Evolutionary conservation across 2,888 invertebrate genomes (phyloP).

Genomic region (Ceratothoa steindachneri): DNA sequence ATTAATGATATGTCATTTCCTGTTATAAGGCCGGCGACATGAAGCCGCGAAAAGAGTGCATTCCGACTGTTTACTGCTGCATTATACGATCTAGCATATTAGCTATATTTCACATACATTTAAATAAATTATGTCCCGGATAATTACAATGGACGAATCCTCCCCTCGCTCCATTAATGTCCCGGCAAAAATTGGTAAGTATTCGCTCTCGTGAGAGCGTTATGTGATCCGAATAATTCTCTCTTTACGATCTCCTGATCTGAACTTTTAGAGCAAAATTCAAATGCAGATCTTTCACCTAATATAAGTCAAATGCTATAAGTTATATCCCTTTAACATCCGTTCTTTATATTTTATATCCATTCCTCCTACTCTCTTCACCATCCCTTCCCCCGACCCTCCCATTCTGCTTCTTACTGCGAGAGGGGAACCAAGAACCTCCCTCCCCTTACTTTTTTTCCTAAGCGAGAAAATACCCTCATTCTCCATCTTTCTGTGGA

Average conservation of each 20-base stretch:
- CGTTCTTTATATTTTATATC: conserved; percentile 12
- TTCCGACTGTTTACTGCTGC: too few relatives aligned
- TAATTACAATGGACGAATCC: conserved; percentile 4
- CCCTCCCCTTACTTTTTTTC: not conserved
- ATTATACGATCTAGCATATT: too few relatives aligned
- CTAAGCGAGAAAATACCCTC: not conserved
- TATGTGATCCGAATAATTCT: not conserved
- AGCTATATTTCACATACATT: not conserved
- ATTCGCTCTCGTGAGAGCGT: not conserved
- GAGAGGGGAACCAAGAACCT: not conserved
- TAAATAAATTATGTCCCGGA: not conserved
- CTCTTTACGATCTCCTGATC: conserved; percentile 4
- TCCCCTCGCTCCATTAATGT: not conserved
- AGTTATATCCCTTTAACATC: conserved; percentile 10
- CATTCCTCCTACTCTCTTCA: not conserved
- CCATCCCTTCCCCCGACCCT: not conserved
- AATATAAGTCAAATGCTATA: conserved; percentile 12
- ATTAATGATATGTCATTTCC: too few relatives aligned
- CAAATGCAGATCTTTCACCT: conserved; percentile 11
- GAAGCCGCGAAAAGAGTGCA: too few relatives aligned
- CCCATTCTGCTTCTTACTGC: not conserved
- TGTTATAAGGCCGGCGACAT: too few relatives aligned
- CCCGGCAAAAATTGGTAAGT: not conserved
- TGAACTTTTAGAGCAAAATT: conserved; percentile 11
- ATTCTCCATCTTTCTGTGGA: too few relatives aligned